A percentile compares a stretch with the other conserved stretches of the same genome.
These are phyloP conservation scores for Centroberyx gerrardi DNA, from an alignment of 2,797 vertebrate genomes.

Conservation along the genomic window DNA sequence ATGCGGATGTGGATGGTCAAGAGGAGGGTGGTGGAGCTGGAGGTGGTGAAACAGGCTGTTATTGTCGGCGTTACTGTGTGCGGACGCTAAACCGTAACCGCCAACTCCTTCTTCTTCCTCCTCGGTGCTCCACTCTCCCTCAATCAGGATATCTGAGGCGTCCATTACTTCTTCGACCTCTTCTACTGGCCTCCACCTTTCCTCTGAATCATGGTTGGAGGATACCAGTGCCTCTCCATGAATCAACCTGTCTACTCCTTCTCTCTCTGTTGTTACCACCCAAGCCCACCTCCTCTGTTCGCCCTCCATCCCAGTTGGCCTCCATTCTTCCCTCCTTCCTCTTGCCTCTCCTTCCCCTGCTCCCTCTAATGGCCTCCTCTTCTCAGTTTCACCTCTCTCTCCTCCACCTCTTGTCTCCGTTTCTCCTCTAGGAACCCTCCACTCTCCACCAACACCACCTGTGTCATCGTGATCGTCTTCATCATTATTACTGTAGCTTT, in stretches of 20 bases:
- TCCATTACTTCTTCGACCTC: slow-evolving; percentile 5
- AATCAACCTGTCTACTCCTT: slow-evolving; percentile 8
- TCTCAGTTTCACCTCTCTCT: slow-evolving; percentile 12
- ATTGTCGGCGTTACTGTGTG: slow-evolving; percentile 48
- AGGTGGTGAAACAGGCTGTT: slow-evolving; percentile 17
- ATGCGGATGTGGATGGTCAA: slow-evolving; percentile 23
- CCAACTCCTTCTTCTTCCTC: slow-evolving; percentile 49
- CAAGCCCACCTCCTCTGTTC: slow-evolving; percentile 49
- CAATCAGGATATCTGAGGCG: slow-evolving; percentile 15
- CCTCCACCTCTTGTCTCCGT: slow-evolving; percentile 18
- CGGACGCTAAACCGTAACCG: slow-evolving; percentile 35
- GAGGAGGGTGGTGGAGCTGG: neutral
- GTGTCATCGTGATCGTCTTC: neutral
- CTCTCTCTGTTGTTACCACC: slow-evolving; percentile 21
- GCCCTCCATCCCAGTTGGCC: slow-evolving; percentile 5
- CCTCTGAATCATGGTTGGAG: slow-evolving; percentile 43
- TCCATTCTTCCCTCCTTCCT: slow-evolving; percentile 8
- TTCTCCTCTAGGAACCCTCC: slow-evolving; percentile 9
- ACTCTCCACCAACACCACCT: slow-evolving; percentile 3
- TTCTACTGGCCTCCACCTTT: slow-evolving; percentile 20
- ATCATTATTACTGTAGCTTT: slow-evolving; percentile 9
- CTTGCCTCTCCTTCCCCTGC: slow-evolving; percentile 15
- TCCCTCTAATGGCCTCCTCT: slow-evolving; percentile 12
- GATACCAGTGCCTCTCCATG: slow-evolving; percentile 13
- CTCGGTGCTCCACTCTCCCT: slow-evolving; percentile 63